Evolutionary conservation across 2,113 vertebrate genomes (phyloP).

Genomic region (Cephalopholis sonnerati): DNA sequence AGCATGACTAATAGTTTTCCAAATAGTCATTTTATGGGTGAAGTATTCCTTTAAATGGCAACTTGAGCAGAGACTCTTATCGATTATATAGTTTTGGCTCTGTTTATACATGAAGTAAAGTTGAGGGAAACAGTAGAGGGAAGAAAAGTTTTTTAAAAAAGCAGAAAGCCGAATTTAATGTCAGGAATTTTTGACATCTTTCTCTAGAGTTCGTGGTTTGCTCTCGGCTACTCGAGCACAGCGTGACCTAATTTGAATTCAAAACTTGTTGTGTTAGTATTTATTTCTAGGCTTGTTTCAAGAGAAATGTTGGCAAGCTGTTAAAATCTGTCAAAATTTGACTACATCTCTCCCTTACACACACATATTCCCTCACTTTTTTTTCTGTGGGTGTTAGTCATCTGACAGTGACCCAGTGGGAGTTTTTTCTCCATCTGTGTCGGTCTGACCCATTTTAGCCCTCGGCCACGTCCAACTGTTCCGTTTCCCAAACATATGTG

Average conservation of each 20-base stretch:
- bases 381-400: conserved; percentile 76
- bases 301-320: conserved; percentile 58
- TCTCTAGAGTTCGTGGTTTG: conserved; percentile 43
- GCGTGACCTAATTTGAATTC: conserved; percentile 60
- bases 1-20: too few relatives aligned
- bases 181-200: conserved; percentile 49
- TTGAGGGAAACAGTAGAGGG: background rate
- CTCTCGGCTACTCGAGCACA: conserved; percentile 25
- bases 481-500: conserved; percentile 86
- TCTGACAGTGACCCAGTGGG: conserved; percentile 84
- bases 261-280: conserved; percentile 29
- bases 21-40: too few relatives aligned
- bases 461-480: conserved; percentile 88
- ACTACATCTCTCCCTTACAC: conserved; percentile 41
- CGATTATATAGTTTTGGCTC: background rate
- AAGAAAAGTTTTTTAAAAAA: background rate
- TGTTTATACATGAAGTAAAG: conserved; percentile 16
- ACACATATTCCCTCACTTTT: conserved; percentile 35
- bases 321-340: conserved; percentile 70
- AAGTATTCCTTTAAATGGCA: background rate
- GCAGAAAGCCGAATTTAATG: conserved; percentile 9
- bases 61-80: background rate
- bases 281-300: conserved; percentile 45
- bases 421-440: conserved; percentile 87
- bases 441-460: conserved; percentile 88